Base-by-base conservation (phyloP, 1,140 invertebrate genomes). In the Batillaria attramentaria region DNA sequence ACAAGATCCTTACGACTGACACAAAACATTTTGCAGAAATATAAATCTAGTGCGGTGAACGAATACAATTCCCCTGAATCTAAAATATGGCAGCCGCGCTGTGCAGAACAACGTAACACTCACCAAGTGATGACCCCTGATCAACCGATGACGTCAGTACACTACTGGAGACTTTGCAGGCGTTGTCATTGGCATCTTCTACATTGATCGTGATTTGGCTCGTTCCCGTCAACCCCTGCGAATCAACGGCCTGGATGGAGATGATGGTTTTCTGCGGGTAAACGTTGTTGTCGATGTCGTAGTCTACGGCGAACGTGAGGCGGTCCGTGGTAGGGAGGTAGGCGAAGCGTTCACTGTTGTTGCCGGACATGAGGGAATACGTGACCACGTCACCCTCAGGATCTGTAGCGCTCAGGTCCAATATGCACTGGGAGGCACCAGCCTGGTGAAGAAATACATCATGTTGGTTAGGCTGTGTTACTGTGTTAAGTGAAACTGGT, bases 111-210 rank as follows among this genome's bases (percentile, higher is more conserved):
- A n/a, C n/a, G n/a, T n/a, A 13, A 39, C 68, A 42, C 39, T 3
- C 24, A 70, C 68, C 68, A n/a, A 70, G 28, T n/a, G 68, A 33
- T 42, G 68, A 6, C 13, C 68, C 68, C 24, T 60, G 57, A 28
- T 60, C 24, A 5, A 60, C 57, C 8, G 57, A n/a, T n/a, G 24
- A n/a, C 6, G 57, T n/a, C 31, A n/a, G 57, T n/a, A n/a, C 31
- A 4, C 33, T n/a, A 35, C 37, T 37, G n/a, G 69, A 20, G 57
- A 81, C 77, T 2, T 54, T 24, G 28, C 75, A 77, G 2, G 79
- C 68, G 75, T 81, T 81, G 60, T 81, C 79, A 42, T 81, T 81
- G 33, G 28, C 69, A 37, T 81, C 79, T 1, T 35, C 37, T n/a
- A 81, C 57, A 10, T 20, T 72, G 65, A 81, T 68, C 33, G 74